phyloP scores from a whole-genome alignment of 1,140 invertebrate genomes.

The Steinernema khuongi region DNA sequence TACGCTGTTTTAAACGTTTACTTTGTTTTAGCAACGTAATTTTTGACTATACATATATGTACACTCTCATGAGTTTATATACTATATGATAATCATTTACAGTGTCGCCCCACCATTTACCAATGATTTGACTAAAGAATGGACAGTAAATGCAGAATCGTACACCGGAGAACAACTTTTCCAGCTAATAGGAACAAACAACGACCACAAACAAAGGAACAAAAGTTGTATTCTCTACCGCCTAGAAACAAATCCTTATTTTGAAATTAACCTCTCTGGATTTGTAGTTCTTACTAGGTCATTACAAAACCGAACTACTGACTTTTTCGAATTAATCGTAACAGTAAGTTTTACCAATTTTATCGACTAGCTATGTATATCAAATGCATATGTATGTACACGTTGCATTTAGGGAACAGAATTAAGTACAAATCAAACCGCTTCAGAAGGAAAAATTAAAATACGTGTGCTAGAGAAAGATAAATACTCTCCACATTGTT shows the following conservation, averaged over 20 bases:
- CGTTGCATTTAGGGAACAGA: slow-evolving; percentile 2
- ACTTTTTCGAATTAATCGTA: neutral
- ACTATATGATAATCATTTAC: neutral
- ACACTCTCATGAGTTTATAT: slow-evolving; percentile 11
- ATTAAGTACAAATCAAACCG: neutral
- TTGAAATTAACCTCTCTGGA: slow-evolving; percentile 2
- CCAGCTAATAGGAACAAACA: neutral
- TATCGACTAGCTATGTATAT: neutral
- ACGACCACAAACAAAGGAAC: neutral
- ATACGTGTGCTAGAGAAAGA: neutral
- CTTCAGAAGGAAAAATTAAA: neutral
- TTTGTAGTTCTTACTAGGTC: neutral
- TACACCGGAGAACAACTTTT: neutral
- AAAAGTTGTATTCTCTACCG: neutral
- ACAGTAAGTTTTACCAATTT: neutral
- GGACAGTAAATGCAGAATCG: neutral
- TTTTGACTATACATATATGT: neutral
- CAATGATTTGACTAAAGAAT: neutral
- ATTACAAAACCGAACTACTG: neutral
- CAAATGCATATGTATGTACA: no score
- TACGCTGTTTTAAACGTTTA: no score
- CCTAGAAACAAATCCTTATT: neutral
- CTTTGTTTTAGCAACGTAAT: neutral
- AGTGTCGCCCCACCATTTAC: neutral
- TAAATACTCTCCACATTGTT: neutral